phyloP scores from a whole-genome alignment of 1,140 invertebrate genomes.

The Helicoverpa zea region DNA sequence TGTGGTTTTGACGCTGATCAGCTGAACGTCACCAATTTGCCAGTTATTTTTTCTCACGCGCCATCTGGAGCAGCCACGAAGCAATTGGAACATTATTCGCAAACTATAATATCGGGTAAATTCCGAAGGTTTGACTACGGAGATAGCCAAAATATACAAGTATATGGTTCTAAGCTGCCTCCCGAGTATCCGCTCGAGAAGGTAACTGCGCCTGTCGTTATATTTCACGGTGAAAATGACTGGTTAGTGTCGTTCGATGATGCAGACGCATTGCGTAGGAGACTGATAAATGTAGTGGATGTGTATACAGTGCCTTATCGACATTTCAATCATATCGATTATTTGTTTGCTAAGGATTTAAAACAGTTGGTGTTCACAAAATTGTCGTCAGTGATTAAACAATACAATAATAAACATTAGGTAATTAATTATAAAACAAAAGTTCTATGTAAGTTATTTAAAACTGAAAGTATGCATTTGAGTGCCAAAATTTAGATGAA shows the following conservation, averaged over 20 bases:
- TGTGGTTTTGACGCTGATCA: constrained; percentile 56
- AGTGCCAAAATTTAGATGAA: no score
- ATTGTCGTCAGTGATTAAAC: constrained; percentile 54
- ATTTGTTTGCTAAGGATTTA: constrained; percentile 85
- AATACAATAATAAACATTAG: constrained; percentile 1
- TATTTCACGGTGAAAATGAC: constrained; percentile 89
- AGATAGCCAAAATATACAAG: constrained; percentile 68
- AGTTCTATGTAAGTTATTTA: no score
- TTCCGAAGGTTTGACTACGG: constrained; percentile 84
- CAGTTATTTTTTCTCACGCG: constrained; percentile 91
- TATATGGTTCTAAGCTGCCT: constrained; percentile 84
- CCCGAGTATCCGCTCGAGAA: constrained; percentile 88
- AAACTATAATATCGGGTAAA: constrained; percentile 83
- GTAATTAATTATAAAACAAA: no score
- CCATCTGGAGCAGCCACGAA: constrained; percentile 92
- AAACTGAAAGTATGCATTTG: no score
- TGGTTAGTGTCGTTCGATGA: constrained; percentile 85
- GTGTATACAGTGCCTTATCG: constrained; percentile 64
- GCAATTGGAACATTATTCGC: constrained; percentile 91
- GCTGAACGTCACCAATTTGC: constrained; percentile 86
- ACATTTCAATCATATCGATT: constrained; percentile 87
- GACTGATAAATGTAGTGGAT: constrained; percentile 60
- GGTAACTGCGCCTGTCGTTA: constrained; percentile 88
- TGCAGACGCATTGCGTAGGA: constrained; percentile 75
- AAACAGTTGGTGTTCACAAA: constrained; percentile 74